Evolutionary conservation across 1,140 invertebrate species (phyloP), one percentile per base, ranked within the genome.

Genomic region (Leptinotarsa texana): DNA sequence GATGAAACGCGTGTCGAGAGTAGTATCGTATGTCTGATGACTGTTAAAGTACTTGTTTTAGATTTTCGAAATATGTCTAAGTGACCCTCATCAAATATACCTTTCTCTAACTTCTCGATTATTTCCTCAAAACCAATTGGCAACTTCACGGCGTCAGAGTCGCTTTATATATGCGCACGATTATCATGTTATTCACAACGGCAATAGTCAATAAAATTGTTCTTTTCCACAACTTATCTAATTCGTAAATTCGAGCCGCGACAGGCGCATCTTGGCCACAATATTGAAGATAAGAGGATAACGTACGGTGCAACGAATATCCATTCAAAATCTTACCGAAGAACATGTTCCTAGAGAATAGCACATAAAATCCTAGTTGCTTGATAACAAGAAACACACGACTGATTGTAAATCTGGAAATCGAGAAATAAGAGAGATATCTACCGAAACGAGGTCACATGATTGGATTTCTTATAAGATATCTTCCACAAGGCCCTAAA

Each of bases 201-300:
- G 69, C 69, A 70, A 70, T 70, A 57, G 69, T 70, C 69, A 61
- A 70, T 70, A 70, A 70, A 70, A 70, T 61, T 70, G 21, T 17
- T 57, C 51, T 51, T 57, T 70, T 57, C 15, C 17, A 47, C 15
- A 22, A 24, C 21, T 24, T 48, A 70, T 70, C 69, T 61, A 70
- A 70, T 70, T 57, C 69, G 69, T 70, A 70, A 70, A 70, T 70
- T 57, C 21, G 22, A 5, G 17, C 11, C 48, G 18, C 21, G 47
- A 70, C 69, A 70, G 57, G 69, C 69, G 48, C 69, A 70, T 70
- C 69, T 70, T 70, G 69, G 48, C 69, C 69, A 70, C 69, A 70
- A 70, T 70, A 70, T 70, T 70, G 69, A 27, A 70, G 69, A 70
- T 70, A 70, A 47, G 33, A 22, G 17, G 47, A 15, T 57, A 61